These are phyloP conservation scores for Scylla paramamosain DNA, from an alignment of 1,140 invertebrate species.

Conservation along the genomic window DNA sequence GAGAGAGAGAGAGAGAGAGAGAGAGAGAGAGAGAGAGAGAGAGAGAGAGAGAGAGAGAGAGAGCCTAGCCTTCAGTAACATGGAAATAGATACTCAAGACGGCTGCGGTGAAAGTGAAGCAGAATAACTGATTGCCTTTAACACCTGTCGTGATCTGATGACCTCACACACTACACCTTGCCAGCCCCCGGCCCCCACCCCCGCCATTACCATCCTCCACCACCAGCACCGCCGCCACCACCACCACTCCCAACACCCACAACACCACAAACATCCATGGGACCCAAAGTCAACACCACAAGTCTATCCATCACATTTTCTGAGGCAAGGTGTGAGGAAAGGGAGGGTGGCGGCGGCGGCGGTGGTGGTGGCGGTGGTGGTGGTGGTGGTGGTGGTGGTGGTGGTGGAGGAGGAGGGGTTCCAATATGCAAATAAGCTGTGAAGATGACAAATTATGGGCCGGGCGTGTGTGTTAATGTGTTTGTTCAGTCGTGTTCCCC, in stretches of 20 bases:
- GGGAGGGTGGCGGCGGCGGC: background rate
- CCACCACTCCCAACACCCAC: background rate
- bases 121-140: no score
- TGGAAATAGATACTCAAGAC: background rate
- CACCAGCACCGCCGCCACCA: background rate
- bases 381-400: no score
- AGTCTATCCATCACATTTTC: background rate
- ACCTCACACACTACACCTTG: background rate
- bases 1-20: no score
- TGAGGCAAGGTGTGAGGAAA: background rate
- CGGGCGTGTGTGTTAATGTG: background rate
- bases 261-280: background rate
- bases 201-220: background rate
- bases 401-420: background rate
- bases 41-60: no score
- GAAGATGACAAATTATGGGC: constrained; percentile 22
- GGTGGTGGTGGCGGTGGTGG: background rate
- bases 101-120: no score
- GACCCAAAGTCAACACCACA: background rate
- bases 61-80: no score
- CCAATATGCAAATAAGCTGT: background rate
- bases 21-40: no score
- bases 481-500: background rate
- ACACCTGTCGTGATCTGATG: no score
- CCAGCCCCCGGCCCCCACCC: background rate